phyloP scores from a whole-genome alignment of 2,888 invertebrate genomes.

The Limnephilus marmoratus region DNA sequence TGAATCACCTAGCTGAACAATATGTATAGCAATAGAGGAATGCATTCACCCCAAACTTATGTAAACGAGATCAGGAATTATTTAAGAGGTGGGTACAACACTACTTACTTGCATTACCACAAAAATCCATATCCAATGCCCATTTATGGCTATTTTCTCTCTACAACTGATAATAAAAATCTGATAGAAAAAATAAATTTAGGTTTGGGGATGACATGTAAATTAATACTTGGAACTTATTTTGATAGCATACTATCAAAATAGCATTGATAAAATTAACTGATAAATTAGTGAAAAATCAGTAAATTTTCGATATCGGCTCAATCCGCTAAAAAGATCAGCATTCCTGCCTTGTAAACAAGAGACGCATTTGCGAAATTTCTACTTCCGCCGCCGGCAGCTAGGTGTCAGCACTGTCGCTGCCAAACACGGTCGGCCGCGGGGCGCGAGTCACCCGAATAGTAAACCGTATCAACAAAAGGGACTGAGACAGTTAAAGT shows the following conservation, averaged over 20 bases:
- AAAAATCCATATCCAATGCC: not conserved
- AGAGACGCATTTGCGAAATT: constrained; percentile 50
- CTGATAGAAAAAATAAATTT: not conserved
- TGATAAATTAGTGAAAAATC: not conserved
- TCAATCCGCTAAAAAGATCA: not conserved
- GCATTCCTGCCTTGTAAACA: not conserved
- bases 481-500: not conserved
- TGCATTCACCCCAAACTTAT: not conserved
- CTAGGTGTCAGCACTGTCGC: constrained; percentile 10
- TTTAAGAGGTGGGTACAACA: not conserved
- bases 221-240: too few species aligned
- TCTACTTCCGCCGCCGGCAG: constrained; percentile 17
- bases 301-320: not conserved
- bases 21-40: not conserved
- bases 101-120: not conserved
- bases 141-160: not conserved
- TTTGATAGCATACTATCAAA: too few species aligned
- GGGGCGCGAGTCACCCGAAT: not conserved
- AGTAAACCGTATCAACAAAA: not conserved
- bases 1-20: not conserved
- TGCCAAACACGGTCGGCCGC: constrained; percentile 8
- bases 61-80: not conserved
- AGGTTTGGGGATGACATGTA: not conserved
- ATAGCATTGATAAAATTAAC: not conserved
- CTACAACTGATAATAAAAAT: not conserved